These are phyloP conservation scores for Ophion costatus DNA, from an alignment of 2,888 invertebrate species.

Conservation along the genomic window DNA sequence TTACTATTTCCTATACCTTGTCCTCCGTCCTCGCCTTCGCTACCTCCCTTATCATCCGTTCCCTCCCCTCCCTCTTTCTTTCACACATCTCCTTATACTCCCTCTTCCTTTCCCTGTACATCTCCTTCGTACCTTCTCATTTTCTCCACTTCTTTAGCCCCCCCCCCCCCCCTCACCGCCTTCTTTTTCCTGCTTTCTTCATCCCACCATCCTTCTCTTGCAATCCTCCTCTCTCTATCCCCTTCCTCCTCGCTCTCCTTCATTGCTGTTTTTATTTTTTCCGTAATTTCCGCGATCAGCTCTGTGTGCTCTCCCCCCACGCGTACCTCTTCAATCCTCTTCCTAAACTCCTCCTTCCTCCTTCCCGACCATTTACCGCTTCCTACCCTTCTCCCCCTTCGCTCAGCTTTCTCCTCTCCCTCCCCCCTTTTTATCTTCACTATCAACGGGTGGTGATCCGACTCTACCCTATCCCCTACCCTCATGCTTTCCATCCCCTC, in stretches of 20 bases:
- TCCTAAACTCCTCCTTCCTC: background rate
- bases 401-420: background rate
- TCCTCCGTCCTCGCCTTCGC: too few species aligned
- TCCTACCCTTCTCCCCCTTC: background rate
- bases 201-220: slow-evolving; percentile 27
- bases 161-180: slow-evolving; percentile 54
- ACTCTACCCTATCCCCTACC: background rate
- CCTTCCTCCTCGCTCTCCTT: too few species aligned
- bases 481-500: background rate
- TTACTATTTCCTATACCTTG: too few species aligned
- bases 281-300: too few species aligned
- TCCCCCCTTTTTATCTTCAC: too few species aligned
- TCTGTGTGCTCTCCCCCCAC: too few species aligned
- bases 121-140: background rate
- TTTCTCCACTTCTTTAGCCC: slow-evolving; percentile 62
- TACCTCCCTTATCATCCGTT: background rate
- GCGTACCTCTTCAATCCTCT: too few species aligned
- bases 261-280: too few species aligned
- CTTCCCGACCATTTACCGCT: slow-evolving; percentile 25
- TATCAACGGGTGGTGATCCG: too few species aligned
- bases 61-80: too few species aligned
- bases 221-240: background rate
- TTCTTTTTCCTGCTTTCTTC: slow-evolving; percentile 10
- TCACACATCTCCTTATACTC: too few species aligned
- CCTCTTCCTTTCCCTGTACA: background rate